phyloP scores from a whole-genome alignment of 2,888 invertebrate species.

The Platycnemis pennipes region DNA sequence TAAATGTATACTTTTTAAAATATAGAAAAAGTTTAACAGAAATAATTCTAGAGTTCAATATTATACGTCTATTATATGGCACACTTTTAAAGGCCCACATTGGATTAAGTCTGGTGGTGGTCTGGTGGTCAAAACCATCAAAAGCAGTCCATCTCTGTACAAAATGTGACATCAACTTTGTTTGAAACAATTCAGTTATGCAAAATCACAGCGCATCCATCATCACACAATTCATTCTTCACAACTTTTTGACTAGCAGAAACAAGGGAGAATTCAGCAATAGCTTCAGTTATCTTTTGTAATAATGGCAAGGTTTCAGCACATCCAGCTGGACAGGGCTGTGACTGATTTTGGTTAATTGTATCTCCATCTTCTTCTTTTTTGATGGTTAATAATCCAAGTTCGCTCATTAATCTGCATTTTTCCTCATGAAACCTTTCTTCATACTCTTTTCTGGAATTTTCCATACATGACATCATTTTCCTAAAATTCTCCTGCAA shows the following conservation, averaged over 20 bases:
- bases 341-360: no score
- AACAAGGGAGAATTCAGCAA: not conserved
- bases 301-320: not conserved
- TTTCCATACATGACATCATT: not conserved
- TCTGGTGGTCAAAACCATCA: no score
- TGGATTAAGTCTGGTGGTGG: no score
- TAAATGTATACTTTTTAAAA: no score
- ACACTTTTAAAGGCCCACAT: no score
- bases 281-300: slow-evolving; percentile 28
- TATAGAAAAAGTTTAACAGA: no score
- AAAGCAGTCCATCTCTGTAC: no score
- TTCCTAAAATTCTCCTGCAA: slow-evolving; percentile 31
- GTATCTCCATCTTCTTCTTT: not conserved
- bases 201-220: not conserved
- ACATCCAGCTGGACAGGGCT: not conserved
- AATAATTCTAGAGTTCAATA: no score
- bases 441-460: slow-evolving; percentile 37
- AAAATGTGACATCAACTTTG: not conserved
- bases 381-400: not conserved
- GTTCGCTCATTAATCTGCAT: slow-evolving; percentile 9
- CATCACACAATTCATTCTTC: not conserved
- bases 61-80: no score
- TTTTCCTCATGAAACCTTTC: slow-evolving; percentile 37
- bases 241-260: not conserved
- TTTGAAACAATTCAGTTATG: not conserved